Conservation (phyloP, 2,888 invertebrate species). For the Itoplectis maculator region DNA sequence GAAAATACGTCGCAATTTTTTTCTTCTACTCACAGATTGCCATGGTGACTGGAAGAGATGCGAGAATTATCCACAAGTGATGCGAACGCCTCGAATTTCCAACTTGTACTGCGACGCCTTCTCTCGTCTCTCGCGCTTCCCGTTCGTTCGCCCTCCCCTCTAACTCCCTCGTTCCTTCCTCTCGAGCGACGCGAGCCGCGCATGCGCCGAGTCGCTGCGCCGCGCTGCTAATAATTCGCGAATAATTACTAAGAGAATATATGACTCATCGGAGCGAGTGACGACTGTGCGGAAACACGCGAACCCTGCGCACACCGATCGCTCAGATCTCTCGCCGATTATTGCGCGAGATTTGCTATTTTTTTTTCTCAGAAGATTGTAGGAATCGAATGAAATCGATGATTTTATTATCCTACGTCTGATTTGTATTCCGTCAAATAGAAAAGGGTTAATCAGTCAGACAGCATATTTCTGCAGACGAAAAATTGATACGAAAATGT, state of each 20-base stretch:
- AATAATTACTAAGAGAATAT: constrained; percentile 64
- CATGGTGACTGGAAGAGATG: constrained; percentile 50
- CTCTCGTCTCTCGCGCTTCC: neutral
- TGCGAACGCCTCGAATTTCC: constrained; percentile 56
- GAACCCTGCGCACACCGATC: neutral
- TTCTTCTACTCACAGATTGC: constrained; percentile 61
- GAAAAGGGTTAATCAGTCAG: neutral
- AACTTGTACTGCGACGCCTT: constrained; percentile 53
- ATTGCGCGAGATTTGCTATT: neutral
- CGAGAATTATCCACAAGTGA: constrained; percentile 54
- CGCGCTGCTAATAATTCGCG: constrained; percentile 43
- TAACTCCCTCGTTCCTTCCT: no score
- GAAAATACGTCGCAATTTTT: no score
- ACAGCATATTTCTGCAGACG: neutral
- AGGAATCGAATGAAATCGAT: constrained; percentile 10
- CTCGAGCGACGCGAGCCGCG: neutral
- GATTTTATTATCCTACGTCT: neutral
- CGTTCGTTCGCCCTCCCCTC: neutral
- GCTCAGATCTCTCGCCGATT: no score
- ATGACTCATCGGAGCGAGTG: constrained; percentile 57
- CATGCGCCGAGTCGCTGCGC: constrained; percentile 48
- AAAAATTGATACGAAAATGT: neutral
- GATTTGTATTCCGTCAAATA: neutral
- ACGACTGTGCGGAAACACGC: constrained; percentile 39
- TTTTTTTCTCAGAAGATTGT: constrained; percentile 19